Conservation (phyloP, 2,113 vertebrate genomes). For the Eidolon helvum region DNA sequence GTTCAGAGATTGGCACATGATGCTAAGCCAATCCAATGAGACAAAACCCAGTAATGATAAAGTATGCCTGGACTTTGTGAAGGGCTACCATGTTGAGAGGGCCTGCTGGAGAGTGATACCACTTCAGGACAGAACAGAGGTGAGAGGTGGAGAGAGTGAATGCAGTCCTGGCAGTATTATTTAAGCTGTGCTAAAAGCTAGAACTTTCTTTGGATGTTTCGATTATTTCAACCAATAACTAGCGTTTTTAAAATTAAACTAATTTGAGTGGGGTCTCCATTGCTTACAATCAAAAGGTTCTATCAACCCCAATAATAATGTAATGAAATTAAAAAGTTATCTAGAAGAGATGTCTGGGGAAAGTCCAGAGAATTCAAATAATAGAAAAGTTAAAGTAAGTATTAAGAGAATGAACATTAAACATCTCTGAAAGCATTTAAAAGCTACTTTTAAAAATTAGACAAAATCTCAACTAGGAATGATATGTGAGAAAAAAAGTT, state of each 20-base stretch:
- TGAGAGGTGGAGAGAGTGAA: not conserved
- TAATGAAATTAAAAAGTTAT: not conserved
- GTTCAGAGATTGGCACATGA: not conserved
- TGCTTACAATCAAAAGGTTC: not conserved
- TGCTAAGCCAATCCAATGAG: not conserved
- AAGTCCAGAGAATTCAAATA: constrained; percentile 16
- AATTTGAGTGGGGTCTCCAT: not conserved
- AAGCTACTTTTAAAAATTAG: not conserved
- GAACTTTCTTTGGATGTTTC: not conserved
- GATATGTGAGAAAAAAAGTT: not conserved
- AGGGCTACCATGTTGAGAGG: not conserved
- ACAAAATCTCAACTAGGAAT: not conserved
- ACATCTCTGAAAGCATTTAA: not conserved
- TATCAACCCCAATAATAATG: not conserved
- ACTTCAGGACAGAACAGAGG: not conserved
- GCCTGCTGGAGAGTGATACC: not conserved
- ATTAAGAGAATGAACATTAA: constrained; percentile 21
- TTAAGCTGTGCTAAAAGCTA: not conserved
- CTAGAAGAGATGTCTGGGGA: not conserved
- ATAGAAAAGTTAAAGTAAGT: not conserved
- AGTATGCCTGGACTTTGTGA: not conserved
- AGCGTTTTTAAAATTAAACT: not conserved
- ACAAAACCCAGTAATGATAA: not conserved
- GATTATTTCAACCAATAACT: constrained; percentile 3
- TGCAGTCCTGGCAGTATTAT: not conserved